Base-by-base conservation (phyloP, 2,113 vertebrate species). In the Acanthisitta chloris region DNA sequence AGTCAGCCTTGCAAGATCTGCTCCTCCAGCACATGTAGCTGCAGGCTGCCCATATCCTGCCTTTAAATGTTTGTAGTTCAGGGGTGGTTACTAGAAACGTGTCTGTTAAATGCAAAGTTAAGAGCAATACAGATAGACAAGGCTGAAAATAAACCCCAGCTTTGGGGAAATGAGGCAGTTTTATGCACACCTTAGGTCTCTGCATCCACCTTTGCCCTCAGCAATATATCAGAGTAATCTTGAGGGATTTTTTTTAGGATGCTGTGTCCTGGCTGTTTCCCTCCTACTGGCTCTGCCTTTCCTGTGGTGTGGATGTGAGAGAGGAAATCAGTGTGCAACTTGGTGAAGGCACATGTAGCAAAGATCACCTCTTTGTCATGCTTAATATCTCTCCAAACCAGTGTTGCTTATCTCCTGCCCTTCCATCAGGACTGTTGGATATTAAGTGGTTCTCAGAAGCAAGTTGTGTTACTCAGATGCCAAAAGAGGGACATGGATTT, bases 1-100 rank as follows among this genome's bases (percentile, higher is more conserved):
- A 96, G 92, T 94, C 90, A 90, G 92, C 67, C 90, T 81, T 95
- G 93, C 88, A 76, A 83, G 96, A 86, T 92, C 91, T 90, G 85
- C 77, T 85, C 79, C 78, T 83, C 67, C 84, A 94, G 85, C 88
- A 93, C 79, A 49, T 7, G 2, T 88, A 81, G 93, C 91, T 96
- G 81, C 89, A 92, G 86, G 93, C 91, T 93, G 93, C 69, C 90
- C 69, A 5, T 90, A 90, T 45, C 92, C 94, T 85, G 69, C 46
- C 86, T 95, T 88, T 86, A 83, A 95, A 81, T 95, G 80, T 59
- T 95, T 64, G 88, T 93, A 74, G 86, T 92, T 93, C 91, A 88
- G 88, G 86, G 93, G 94, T 4, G 10, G 88, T 93, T 94, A 72
- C 92, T 90, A 67, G 84, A 74, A 95, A 81, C 70, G 72, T 16